Evolutionary conservation across 2,888 invertebrate genomes (phyloP).

Genomic region (Tinea pellionella): DNA sequence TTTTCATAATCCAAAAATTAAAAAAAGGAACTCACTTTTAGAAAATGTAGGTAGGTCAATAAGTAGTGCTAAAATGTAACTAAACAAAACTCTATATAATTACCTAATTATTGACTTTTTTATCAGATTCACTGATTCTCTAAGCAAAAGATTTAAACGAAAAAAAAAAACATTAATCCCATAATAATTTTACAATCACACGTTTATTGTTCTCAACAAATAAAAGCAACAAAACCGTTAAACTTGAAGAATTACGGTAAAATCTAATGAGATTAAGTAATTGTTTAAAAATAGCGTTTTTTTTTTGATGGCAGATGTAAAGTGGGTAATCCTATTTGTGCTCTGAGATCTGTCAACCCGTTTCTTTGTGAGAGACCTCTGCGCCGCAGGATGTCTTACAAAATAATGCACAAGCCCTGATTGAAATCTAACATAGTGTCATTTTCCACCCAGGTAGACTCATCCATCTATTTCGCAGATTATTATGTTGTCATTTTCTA

Average conservation of each 20-base stretch:
- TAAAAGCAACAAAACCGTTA: constrained; percentile 6
- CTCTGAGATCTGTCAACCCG: constrained; percentile 62
- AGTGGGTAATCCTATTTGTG: constrained; percentile 43
- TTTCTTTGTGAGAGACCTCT: constrained; percentile 62
- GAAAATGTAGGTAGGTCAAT: too few species aligned
- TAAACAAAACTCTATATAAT: too few species aligned
- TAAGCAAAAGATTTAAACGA: too few species aligned
- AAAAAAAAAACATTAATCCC: not conserved
- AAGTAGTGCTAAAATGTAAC: too few species aligned
- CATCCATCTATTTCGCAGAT: constrained; percentile 7
- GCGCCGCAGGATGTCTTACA: constrained; percentile 48
- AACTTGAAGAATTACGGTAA: constrained; percentile 17
- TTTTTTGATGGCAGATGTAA: constrained; percentile 37
- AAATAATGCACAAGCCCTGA: constrained; percentile 63
- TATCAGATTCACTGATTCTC: too few species aligned
- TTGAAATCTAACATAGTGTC: constrained; percentile 55
- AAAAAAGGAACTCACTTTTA: too few species aligned
- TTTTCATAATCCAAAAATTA: too few species aligned
- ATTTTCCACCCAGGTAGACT: constrained; percentile 60
- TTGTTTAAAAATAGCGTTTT: constrained; percentile 36
- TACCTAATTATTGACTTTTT: too few species aligned
- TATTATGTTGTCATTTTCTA: constrained; percentile 2
- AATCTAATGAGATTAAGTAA: constrained; percentile 48
- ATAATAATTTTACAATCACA: not conserved
- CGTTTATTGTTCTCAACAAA: not conserved